Conservation (phyloP, 2,797 vertebrate genomes). For the Mus caroli region DNA sequence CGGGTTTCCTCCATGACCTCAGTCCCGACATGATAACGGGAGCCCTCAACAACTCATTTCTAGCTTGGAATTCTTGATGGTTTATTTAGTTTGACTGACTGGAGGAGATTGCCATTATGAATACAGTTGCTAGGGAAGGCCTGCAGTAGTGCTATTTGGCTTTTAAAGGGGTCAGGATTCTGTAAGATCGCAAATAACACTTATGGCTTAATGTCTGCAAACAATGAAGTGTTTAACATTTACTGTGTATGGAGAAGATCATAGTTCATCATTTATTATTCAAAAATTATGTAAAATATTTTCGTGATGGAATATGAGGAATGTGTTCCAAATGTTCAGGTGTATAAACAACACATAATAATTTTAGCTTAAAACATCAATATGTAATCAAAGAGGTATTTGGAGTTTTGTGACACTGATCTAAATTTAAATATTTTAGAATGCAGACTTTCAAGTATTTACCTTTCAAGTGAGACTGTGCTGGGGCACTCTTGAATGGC, state of each 20-base stretch:
- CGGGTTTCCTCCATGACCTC: slow-evolving; percentile 86
- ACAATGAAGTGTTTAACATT: slow-evolving; percentile 86
- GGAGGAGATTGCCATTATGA: slow-evolving; percentile 85
- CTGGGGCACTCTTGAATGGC: slow-evolving; percentile 16
- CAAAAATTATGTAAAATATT: slow-evolving; percentile 86
- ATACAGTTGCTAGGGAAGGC: slow-evolving; percentile 88
- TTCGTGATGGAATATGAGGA: slow-evolving; percentile 80
- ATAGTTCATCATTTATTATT: slow-evolving; percentile 84
- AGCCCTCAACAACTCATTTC: slow-evolving; percentile 86
- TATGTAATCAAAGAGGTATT: slow-evolving; percentile 81
- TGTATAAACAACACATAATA: slow-evolving; percentile 84
- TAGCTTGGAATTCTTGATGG: slow-evolving; percentile 87
- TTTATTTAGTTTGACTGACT: slow-evolving; percentile 90
- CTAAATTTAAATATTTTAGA: slow-evolving; percentile 82
- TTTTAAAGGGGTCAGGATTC: slow-evolving; percentile 89
- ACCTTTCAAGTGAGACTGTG: slow-evolving; percentile 30
- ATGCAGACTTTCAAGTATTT: slow-evolving; percentile 49
- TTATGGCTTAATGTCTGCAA: slow-evolving; percentile 86
- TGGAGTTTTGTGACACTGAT: slow-evolving; percentile 78
- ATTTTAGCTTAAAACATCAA: slow-evolving; percentile 77
- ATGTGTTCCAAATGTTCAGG: slow-evolving; percentile 83
- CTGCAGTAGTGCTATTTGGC: slow-evolving; percentile 85
- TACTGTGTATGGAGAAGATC: slow-evolving; percentile 79
- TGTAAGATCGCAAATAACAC: slow-evolving; percentile 87
- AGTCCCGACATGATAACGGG: slow-evolving; percentile 87